Evolutionary conservation across 2,113 vertebrate species (phyloP).

Genomic region (Tringa solitaria): DNA sequence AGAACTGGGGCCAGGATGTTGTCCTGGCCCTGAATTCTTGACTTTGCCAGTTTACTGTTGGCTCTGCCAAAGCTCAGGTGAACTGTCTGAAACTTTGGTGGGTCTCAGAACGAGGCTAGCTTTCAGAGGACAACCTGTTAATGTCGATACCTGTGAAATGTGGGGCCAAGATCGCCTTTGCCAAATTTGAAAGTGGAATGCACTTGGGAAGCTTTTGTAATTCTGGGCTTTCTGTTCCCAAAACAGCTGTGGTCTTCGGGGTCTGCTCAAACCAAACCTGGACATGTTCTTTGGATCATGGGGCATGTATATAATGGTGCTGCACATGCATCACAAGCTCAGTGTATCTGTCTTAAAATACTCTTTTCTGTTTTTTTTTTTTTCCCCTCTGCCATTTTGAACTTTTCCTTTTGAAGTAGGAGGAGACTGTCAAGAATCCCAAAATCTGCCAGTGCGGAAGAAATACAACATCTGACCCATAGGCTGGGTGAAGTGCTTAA

Average conservation of each 20-base stretch:
- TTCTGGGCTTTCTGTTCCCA: not conserved
- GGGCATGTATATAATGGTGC: not conserved
- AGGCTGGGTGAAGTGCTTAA: not conserved
- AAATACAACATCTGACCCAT: not conserved
- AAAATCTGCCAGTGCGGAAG: not conserved
- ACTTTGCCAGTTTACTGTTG: not conserved
- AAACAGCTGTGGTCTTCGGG: not conserved
- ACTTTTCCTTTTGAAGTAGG: not conserved
- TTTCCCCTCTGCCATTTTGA: not conserved
- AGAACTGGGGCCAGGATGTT: too few relatives aligned
- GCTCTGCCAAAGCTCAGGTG: not conserved
- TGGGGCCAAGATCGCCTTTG: not conserved
- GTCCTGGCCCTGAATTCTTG: not conserved
- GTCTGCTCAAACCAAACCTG: not conserved
- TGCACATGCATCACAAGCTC: not conserved
- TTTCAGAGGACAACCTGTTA: accelerated
- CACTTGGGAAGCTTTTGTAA: not conserved
- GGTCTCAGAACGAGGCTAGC: not conserved
- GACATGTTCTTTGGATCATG: accelerated
- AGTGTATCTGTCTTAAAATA: not conserved
- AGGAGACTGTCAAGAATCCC: not conserved
- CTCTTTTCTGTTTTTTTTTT: not conserved
- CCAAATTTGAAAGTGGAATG: not conserved
- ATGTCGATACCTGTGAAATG: not conserved
- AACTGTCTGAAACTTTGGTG: accelerated